Conservation (phyloP, 2,113 vertebrate species). For the Microcebus lehilahytsara region DNA sequence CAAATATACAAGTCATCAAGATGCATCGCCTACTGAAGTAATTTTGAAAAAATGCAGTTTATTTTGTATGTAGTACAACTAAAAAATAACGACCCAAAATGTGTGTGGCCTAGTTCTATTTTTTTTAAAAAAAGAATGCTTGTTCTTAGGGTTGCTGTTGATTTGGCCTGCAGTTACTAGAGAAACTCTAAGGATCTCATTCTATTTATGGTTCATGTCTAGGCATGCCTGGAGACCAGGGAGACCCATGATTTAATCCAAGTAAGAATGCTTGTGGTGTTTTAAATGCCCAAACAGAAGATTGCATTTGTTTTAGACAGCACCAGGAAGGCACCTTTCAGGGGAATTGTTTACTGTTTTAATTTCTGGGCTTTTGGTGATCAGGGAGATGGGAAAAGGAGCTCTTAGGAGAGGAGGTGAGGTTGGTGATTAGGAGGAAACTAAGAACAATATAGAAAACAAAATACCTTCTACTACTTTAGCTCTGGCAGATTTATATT, state of each 20-base stretch:
- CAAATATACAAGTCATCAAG: neutral
- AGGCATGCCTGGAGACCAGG: slow-evolving; percentile 86
- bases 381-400: neutral
- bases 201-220: slow-evolving; percentile 81
- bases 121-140: slow-evolving; percentile 47
- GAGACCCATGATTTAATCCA: slow-evolving; percentile 84
- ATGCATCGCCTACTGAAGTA: slow-evolving; percentile 32
- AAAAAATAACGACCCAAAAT: slow-evolving; percentile 1
- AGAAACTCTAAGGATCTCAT: slow-evolving; percentile 83
- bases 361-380: slow-evolving; percentile 51
- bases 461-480: neutral
- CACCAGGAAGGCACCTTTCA: slow-evolving; percentile 60
- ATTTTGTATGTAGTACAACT: neutral
- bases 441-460: slow-evolving; percentile 11
- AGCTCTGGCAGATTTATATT: slow-evolving; percentile 1
- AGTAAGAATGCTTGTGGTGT: slow-evolving; percentile 79
- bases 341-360: slow-evolving; percentile 52
- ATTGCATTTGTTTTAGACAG: slow-evolving; percentile 62
- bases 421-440: slow-evolving; percentile 20
- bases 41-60: neutral
- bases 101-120: slow-evolving; percentile 50
- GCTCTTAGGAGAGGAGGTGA: neutral
- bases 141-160: slow-evolving; percentile 71
- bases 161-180: slow-evolving; percentile 85
- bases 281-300: slow-evolving; percentile 70